phyloP scores from a whole-genome alignment of 2,797 vertebrate genomes.

The Cygnus olor region DNA sequence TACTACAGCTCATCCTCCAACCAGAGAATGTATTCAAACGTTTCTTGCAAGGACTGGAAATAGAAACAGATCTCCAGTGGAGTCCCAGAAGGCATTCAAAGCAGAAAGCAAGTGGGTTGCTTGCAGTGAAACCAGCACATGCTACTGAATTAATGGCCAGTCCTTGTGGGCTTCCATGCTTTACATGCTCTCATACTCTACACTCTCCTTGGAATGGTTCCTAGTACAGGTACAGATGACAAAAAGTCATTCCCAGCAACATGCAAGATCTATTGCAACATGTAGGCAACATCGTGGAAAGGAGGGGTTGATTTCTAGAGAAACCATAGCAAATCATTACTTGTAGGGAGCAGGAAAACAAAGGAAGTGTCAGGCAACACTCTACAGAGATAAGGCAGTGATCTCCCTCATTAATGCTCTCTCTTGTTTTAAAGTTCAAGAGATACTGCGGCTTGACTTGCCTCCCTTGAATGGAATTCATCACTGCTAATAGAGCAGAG shows the following conservation, averaged over 20 bases:
- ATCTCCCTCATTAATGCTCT: constrained; percentile 17
- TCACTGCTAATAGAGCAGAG: constrained; percentile 45
- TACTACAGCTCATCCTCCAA: background rate
- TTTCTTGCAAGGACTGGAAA: background rate
- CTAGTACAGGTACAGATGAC: background rate
- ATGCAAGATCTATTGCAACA: background rate
- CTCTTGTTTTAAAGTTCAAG: constrained; percentile 38
- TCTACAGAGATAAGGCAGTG: background rate
- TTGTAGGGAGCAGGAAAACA: background rate
- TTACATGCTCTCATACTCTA: rapidly evolving
- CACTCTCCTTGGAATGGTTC: background rate
- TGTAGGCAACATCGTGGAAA: background rate
- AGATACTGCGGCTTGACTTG: constrained; percentile 34
- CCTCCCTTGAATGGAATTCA: constrained; percentile 38
- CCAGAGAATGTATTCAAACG: background rate
- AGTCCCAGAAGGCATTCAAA: background rate
- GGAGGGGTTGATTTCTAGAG: background rate
- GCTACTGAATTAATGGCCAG: background rate
- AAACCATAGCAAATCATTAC: background rate
- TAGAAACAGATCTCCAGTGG: background rate
- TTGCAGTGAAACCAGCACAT: background rate
- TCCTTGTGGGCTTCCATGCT: background rate
- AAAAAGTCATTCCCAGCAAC: background rate
- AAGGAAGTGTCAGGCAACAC: background rate
- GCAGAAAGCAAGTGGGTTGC: background rate